Evolutionary conservation across 2,113 vertebrate species (phyloP).

Genomic region (Urocitellus parryii): DNA sequence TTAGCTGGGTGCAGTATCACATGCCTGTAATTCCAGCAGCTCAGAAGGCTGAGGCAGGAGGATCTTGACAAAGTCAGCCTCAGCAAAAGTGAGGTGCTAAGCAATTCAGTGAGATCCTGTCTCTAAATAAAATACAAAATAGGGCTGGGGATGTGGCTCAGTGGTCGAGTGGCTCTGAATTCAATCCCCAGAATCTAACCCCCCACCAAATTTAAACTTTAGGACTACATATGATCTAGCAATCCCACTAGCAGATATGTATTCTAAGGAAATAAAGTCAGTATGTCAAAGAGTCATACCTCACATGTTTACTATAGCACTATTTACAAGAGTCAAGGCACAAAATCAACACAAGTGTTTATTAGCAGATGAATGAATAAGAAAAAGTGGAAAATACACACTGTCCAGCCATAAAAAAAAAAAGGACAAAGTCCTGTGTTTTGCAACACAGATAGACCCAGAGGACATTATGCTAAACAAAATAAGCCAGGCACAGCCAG

Average conservation of each 20-base stretch:
- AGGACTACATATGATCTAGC: not conserved
- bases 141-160: too few relatives aligned
- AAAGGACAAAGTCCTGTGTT: not conserved
- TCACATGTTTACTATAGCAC: not conserved
- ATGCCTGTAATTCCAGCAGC: too few relatives aligned
- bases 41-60: too few relatives aligned
- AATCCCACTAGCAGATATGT: not conserved
- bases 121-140: too few relatives aligned
- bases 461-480: not conserved
- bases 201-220: not conserved
- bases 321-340: not conserved
- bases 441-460: not conserved
- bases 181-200: too few relatives aligned
- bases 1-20: too few relatives aligned
- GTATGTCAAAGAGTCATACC: not conserved
- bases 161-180: too few relatives aligned
- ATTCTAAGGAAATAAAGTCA: not conserved
- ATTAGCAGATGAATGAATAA: not conserved
- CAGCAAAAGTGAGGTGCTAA: too few relatives aligned
- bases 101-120: too few relatives aligned
- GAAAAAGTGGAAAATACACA: not conserved
- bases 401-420: not conserved
- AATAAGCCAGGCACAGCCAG: not conserved
- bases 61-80: too few relatives aligned
- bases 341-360: not conserved